Conservation (phyloP, 1,140 invertebrate genomes). For the Drosophila tropicalis region DNA sequence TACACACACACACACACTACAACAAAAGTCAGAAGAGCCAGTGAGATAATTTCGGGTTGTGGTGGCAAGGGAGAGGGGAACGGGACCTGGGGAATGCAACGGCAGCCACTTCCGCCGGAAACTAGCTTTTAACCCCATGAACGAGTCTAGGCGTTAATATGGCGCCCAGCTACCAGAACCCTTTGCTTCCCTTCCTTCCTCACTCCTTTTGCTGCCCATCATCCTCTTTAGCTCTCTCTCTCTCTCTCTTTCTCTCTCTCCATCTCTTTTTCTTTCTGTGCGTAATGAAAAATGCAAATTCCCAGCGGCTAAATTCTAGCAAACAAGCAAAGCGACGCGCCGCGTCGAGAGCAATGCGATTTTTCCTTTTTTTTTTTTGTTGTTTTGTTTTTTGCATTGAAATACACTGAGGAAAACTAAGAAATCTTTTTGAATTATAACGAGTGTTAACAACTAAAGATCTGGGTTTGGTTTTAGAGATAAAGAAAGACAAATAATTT, state of each 20-base stretch:
- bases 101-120: conserved; percentile 80
- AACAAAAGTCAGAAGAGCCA: conserved; percentile 31
- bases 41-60: conserved; percentile 11
- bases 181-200: background rate
- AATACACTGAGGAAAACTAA: conserved; percentile 9
- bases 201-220: conserved; percentile 11
- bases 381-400: conserved; percentile 36
- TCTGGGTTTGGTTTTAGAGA: too few species aligned
- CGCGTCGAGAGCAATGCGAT: conserved; percentile 61
- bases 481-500: too few species aligned
- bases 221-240: background rate
- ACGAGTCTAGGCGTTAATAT: conserved; percentile 80
- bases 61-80: background rate
- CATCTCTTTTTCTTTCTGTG: conserved; percentile 33
- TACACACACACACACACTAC: conserved; percentile 47
- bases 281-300: conserved; percentile 82
- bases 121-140: conserved; percentile 82
- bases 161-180: conserved; percentile 48
- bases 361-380: conserved; percentile 20
- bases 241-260: background rate
- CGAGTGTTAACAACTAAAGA: too few species aligned
- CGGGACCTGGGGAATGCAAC: conserved; percentile 50
- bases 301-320: conserved; percentile 78
- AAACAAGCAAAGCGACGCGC: conserved; percentile 79
- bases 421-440: background rate